Evolutionary conservation across 2,113 vertebrate species (phyloP).

Genomic region (Gallinago media): DNA sequence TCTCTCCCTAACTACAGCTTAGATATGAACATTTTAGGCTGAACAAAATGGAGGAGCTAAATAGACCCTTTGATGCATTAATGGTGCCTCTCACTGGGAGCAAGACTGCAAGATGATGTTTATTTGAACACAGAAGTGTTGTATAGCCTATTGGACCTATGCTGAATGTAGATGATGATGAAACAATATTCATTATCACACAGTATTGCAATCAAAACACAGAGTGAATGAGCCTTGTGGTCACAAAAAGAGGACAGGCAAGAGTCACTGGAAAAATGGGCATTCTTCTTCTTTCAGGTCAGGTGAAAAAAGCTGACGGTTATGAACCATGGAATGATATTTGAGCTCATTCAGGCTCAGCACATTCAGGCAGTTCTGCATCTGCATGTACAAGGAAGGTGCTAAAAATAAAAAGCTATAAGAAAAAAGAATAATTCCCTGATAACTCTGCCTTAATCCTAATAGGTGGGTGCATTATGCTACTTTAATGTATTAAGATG

Average conservation of each 20-base stretch:
- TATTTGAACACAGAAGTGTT: neutral
- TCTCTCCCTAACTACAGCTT: neutral
- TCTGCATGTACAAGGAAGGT: neutral
- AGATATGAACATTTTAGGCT: neutral
- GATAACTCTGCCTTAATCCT: neutral
- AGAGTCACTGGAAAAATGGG: neutral
- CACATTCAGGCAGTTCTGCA: neutral
- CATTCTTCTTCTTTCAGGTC: neutral
- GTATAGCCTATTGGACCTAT: neutral
- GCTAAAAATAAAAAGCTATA: neutral
- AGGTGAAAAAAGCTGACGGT: neutral
- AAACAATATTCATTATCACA: neutral
- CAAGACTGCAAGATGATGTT: neutral
- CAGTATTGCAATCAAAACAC: neutral
- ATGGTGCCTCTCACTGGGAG: neutral
- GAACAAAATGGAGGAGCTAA: neutral
- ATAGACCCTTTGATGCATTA: neutral
- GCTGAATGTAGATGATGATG: neutral
- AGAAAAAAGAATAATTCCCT: neutral
- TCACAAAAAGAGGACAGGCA: neutral
- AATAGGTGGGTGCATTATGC: neutral
- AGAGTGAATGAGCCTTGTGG: neutral
- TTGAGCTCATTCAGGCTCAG: neutral
- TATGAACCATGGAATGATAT: neutral
- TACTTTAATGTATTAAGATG: neutral